Base-by-base conservation (phyloP, 2,113 vertebrate genomes). In the Anser cygnoides region DNA sequence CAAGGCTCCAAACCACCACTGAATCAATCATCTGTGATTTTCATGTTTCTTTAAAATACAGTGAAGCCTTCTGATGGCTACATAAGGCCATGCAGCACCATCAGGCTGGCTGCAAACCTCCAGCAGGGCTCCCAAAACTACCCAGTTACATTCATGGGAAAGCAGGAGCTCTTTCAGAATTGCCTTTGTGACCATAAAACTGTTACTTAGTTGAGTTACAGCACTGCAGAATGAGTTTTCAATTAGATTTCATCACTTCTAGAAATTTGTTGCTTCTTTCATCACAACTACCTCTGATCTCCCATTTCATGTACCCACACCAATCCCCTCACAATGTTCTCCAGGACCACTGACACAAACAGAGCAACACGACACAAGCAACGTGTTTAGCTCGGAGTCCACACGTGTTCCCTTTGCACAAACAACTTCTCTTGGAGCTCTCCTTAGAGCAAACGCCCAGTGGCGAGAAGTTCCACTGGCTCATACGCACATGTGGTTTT, bases 401-500 rank as follows among this genome's bases (percentile, higher is more conserved):
- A 29, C 21, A 57, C 23, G 23, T 1, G 8, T 13, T n/a, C 41
- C 22, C 46, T 35, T 39, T 28, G 62, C 29, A 67, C 33, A 73
- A 55, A 13, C 3, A 87, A 21, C 35, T 77, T 84, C 33, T 21
- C 26, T 31, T 35, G 13, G 39, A 82, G 20, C 5, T 61, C 26
- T 2, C 25, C 50, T 79, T 67, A 41, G 1, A 80, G 49, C 31
- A 73, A 74, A 62, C 1, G 49, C 11, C 14, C 10, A 21, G 68
- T 2, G 35, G 41, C 41, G 11, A 49, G 46, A 43, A 74, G 15
- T 43, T n/a, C 52, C 41, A 57, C 35, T 31, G 84, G 43, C 17
- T 71, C 61, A 46, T 6, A 31, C 0, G 0, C 14, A 20, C 0
- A 4, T 8, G 20, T 9, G 17, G 35, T 6, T 55, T 73, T 29